Evolutionary conservation across 1,140 invertebrate species (phyloP).

Genomic region (Aphelinus certus): DNA sequence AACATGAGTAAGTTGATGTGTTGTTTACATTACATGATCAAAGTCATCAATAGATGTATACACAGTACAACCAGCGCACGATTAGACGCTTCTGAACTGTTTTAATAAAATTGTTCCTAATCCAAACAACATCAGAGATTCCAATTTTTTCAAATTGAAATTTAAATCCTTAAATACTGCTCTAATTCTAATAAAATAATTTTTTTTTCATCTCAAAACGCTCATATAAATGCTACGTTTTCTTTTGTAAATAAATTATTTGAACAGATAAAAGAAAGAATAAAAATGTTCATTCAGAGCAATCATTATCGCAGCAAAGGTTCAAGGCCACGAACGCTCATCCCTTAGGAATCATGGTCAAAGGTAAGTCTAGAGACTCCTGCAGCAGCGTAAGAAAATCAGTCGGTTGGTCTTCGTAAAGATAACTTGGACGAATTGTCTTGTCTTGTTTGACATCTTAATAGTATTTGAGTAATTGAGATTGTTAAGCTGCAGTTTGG

Average conservation of each 20-base stretch:
- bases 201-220: conserved; percentile 49
- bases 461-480: conserved; percentile 20
- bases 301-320: conserved; percentile 32
- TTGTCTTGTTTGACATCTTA: conserved; percentile 13
- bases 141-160: conserved; percentile 44
- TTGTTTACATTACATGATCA: conserved; percentile 22
- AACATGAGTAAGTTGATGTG: conserved; percentile 18
- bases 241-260: conserved; percentile 56
- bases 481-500: conserved; percentile 26
- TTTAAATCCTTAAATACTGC: conserved; percentile 35
- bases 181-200: conserved; percentile 37
- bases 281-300: conserved; percentile 43
- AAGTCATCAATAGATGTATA: conserved; percentile 32
- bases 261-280: conserved; percentile 48
- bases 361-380: conserved; percentile 17
- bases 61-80: conserved; percentile 25
- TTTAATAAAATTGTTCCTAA: conserved; percentile 23
- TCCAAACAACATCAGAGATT: conserved; percentile 28
- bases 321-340: conserved; percentile 35
- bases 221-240: conserved; percentile 57
- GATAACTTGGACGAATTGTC: conserved; percentile 32
- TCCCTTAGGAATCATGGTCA: conserved; percentile 30
- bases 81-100: conserved; percentile 29
- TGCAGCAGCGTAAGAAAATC: conserved; percentile 41
- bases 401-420: conserved; percentile 39